Evolutionary conservation across 37 sponge, comb jelly and placozoan genomes (phyloP), one percentile per base, ranked within the genome.

Genomic region (Theonella swinhoei): DNA sequence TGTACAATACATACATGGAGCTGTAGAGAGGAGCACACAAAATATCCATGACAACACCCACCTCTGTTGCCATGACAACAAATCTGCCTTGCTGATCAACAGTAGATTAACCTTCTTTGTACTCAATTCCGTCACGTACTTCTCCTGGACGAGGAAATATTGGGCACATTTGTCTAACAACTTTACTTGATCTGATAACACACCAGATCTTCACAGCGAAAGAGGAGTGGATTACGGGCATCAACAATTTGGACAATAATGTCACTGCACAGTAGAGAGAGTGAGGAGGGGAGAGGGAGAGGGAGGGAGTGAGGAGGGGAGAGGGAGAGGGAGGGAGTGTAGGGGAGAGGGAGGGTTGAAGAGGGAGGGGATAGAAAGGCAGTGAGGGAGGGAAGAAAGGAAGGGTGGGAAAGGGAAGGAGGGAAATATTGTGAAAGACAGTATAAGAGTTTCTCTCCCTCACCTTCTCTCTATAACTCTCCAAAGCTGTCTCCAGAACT

Each of bases 231-330:
- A 62, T 94, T 94, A 34, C 97, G 79, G 1, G 95, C 95, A 75
- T 97, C 97, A 25, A 97, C 93, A 67, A 97, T 97, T 84, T 97
- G 97, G 3, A 97, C 93, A 37, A 97, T 88, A 20, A 94, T 64
- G 42, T 97, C 93, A 90, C 97, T 96, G 74, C 1, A 72, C 1
- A 66, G 17, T 7, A n/a, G 3, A 37, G 43, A 3, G 43, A 5
- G n/a, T 4, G 9, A 65, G 66, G 19, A 65, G 14, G 11, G 54
- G 14, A n/a, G n/a, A n/a, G n/a, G n/a, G n/a, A n/a, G n/a, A n/a
- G n/a, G n/a, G n/a, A n/a, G n/a, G n/a, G n/a, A n/a, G n/a, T n/a
- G n/a, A n/a, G n/a, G n/a, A n/a, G n/a, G n/a, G 17, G 32, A 14
- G 23, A 33, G 11, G 40, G 43, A 9, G 71, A 30, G 1, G 54